Evolutionary conservation across 2,888 invertebrate species (phyloP).

Genomic region (Melipona bicolor): DNA sequence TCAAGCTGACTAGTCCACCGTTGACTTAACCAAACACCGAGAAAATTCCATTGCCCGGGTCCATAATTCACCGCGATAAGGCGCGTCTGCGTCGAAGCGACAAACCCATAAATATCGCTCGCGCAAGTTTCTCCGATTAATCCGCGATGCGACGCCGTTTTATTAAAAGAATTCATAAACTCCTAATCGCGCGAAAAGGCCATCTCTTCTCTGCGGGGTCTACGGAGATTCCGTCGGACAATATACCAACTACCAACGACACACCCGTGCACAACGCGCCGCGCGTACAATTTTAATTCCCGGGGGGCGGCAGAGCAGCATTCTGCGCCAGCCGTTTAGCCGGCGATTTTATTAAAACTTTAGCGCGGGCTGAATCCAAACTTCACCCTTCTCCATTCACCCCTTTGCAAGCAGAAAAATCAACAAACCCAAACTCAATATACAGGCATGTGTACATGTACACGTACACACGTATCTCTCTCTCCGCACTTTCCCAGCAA

Average conservation of each 20-base stretch:
- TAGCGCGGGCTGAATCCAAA: background rate
- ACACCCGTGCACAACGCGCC: background rate
- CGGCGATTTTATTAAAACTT: conserved; percentile 21
- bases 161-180: background rate
- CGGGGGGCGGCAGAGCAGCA: background rate
- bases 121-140: background rate
- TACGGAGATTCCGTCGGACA: background rate
- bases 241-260: too few relatives aligned
- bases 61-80: conserved; percentile 13
- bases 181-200: background rate
- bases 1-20: background rate
- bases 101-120: background rate
- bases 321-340: background rate
- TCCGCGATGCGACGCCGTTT: background rate
- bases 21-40: conserved; percentile 12
- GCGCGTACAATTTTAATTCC: background rate
- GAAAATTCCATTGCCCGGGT: background rate
- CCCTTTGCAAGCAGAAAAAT: background rate
- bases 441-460: too few relatives aligned
- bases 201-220: background rate
- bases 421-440: background rate
- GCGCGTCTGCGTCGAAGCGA: background rate
- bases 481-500: background rate
- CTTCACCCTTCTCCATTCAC: background rate
- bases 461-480: too few relatives aligned